phyloP scores from a whole-genome alignment of 2,888 invertebrate genomes.

The Caenorhabditis afra region DNA sequence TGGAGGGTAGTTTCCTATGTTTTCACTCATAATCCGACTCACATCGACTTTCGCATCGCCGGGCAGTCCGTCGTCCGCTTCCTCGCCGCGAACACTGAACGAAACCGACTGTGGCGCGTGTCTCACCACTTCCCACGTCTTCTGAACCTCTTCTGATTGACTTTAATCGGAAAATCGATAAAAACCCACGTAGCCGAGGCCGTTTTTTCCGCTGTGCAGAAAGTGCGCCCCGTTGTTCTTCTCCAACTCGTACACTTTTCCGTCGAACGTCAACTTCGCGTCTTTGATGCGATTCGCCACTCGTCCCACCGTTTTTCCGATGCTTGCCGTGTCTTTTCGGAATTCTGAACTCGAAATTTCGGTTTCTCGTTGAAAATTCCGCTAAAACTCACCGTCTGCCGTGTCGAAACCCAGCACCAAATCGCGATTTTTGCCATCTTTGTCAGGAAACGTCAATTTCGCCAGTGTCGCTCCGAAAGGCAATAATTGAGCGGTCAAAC shows the following conservation, averaged over 20 bases:
- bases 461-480: conserved; percentile 55
- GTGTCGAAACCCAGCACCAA: conserved; percentile 49
- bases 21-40: too few relatives aligned
- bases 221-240: conserved; percentile 61
- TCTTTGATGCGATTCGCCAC: conserved; percentile 70
- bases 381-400: conserved; percentile 37
- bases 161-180: neutral
- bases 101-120: conserved; percentile 59
- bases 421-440: conserved; percentile 35
- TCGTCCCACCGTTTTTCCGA: conserved; percentile 72
- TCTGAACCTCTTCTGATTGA: conserved; percentile 46
- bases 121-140: conserved; percentile 67
- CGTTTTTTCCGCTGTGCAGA: conserved; percentile 68
- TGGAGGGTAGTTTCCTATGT: too few relatives aligned
- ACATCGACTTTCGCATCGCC: conserved; percentile 69
- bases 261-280: conserved; percentile 62
- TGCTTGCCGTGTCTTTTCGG: conserved; percentile 53
- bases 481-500: conserved; percentile 38
- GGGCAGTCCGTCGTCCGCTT: conserved; percentile 65
- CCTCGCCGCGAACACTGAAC: conserved; percentile 44
- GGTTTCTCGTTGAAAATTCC: neutral
- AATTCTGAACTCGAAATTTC: conserved; percentile 58
- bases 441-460: conserved; percentile 46
- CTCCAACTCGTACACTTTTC: conserved; percentile 53
- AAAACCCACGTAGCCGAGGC: conserved; percentile 56